These are phyloP conservation scores for Osmerus eperlanus DNA, from an alignment of 2,113 vertebrate genomes.

Conservation along the genomic window DNA sequence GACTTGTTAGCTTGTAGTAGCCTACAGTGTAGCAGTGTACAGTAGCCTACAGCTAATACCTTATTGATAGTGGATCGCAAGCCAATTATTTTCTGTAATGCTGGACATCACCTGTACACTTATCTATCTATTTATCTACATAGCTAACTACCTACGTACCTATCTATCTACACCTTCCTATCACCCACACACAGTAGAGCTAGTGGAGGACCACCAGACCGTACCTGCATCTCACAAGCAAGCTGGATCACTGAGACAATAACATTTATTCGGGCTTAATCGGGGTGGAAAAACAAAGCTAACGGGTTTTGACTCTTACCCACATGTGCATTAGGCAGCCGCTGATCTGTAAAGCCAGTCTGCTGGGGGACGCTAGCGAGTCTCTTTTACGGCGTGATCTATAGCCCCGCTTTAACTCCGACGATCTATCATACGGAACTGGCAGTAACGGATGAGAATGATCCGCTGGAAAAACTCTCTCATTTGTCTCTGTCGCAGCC, in stretches of 20 bases:
- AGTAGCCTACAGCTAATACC: too few species aligned
- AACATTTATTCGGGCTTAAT: slow-evolving; percentile 62
- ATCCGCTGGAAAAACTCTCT: slow-evolving; percentile 80
- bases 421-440: slow-evolving; percentile 79
- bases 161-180: neutral
- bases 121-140: too few species aligned
- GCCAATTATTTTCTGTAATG: too few species aligned
- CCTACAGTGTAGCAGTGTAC: neutral
- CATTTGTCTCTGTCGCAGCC: slow-evolving; percentile 83
- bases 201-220: neutral
- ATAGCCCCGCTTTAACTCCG: slow-evolving; percentile 72
- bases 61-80: too few species aligned
- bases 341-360: slow-evolving; percentile 75
- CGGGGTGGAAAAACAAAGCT: slow-evolving; percentile 42
- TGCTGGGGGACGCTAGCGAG: slow-evolving; percentile 68
- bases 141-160: neutral
- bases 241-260: slow-evolving; percentile 37
- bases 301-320: slow-evolving; percentile 73
- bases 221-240: slow-evolving; percentile 29
- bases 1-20: neutral
- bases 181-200: neutral
- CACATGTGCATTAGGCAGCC: slow-evolving; percentile 72
- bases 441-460: slow-evolving; percentile 83
- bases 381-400: slow-evolving; percentile 79
- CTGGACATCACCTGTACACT: too few species aligned